These are phyloP conservation scores for Drosophila suzukii DNA, from an alignment of 1,140 invertebrate genomes.

Conservation along the genomic window DNA sequence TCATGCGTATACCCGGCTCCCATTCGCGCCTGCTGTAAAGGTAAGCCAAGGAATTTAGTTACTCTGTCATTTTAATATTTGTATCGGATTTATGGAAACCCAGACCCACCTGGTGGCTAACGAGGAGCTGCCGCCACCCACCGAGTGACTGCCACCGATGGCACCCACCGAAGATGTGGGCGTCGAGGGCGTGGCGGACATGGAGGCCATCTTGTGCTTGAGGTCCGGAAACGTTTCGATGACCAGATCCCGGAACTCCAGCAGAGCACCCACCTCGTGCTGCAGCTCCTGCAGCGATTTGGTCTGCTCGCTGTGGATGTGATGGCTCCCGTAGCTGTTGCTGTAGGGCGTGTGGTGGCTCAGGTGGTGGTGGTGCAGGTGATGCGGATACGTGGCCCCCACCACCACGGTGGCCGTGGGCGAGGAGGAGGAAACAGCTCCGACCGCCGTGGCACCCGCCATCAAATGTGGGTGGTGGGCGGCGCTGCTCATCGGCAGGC, in stretches of 20 bases:
- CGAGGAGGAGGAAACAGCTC: slow-evolving; percentile 42
- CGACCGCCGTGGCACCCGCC: slow-evolving; percentile 33
- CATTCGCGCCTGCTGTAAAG: slow-evolving; percentile 86
- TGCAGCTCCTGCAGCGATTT: slow-evolving; percentile 89
- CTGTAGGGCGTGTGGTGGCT: slow-evolving; percentile 72
- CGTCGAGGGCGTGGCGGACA: slow-evolving; percentile 80
- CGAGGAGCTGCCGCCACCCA: slow-evolving; percentile 64
- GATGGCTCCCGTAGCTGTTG: slow-evolving; percentile 78
- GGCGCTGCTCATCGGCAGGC: slow-evolving; percentile 68
- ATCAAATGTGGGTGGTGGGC: slow-evolving; percentile 69
- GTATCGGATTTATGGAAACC: too few species aligned
- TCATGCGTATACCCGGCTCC: slow-evolving; percentile 91
- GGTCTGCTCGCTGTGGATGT: slow-evolving; percentile 84
- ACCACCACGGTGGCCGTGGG: slow-evolving; percentile 72
- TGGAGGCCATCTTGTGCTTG: slow-evolving; percentile 90
- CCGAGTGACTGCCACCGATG: slow-evolving; percentile 81
- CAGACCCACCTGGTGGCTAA: slow-evolving; percentile 72
- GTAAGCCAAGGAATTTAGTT: neutral
- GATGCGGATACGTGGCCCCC: slow-evolving; percentile 75
- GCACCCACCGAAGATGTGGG: slow-evolving; percentile 75
- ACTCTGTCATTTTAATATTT: neutral
- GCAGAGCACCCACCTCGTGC: slow-evolving; percentile 94
- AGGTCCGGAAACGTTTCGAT: slow-evolving; percentile 96
- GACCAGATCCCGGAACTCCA: slow-evolving; percentile 95
- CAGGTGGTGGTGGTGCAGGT: slow-evolving; percentile 72